phyloP scores from a whole-genome alignment of 2,888 invertebrate species.

The Argyresthia albistria region DNA sequence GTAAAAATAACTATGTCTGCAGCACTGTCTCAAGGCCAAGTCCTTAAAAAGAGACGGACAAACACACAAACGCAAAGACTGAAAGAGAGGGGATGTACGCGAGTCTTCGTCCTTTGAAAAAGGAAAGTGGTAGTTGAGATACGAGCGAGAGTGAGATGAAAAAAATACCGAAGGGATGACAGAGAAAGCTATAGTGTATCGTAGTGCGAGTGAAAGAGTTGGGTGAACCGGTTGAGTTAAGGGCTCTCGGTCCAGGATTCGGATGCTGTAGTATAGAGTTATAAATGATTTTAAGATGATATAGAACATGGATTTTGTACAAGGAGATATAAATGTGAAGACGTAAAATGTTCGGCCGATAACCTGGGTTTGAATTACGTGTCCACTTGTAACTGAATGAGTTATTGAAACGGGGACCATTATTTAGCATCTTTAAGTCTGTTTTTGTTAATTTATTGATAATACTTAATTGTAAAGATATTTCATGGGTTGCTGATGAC shows the following conservation, averaged over 20 bases:
- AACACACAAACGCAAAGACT: constrained; percentile 11
- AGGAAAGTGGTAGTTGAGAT: constrained; percentile 65
- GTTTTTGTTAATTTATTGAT: too few species aligned
- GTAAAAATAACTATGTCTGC: constrained; percentile 66
- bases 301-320: not conserved
- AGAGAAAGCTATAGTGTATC: constrained; percentile 24
- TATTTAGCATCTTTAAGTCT: not conserved
- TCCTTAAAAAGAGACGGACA: constrained; percentile 39
- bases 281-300: not conserved
- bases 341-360: too few species aligned
- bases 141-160: constrained; percentile 67
- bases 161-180: constrained; percentile 56
- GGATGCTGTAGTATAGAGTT: constrained; percentile 31
- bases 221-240: constrained; percentile 65
- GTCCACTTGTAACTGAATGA: too few species aligned
- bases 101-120: constrained; percentile 71
- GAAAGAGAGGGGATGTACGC: constrained; percentile 24
- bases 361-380: too few species aligned
- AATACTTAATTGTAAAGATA: too few species aligned
- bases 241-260: constrained; percentile 55
- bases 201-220: constrained; percentile 22
- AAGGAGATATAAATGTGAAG: too few species aligned
- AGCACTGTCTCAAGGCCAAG: constrained; percentile 67
- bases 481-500: too few species aligned
- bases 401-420: not conserved